Conservation (phyloP, 2,797 vertebrate species). For the Oreonectes daqikongensis region DNA sequence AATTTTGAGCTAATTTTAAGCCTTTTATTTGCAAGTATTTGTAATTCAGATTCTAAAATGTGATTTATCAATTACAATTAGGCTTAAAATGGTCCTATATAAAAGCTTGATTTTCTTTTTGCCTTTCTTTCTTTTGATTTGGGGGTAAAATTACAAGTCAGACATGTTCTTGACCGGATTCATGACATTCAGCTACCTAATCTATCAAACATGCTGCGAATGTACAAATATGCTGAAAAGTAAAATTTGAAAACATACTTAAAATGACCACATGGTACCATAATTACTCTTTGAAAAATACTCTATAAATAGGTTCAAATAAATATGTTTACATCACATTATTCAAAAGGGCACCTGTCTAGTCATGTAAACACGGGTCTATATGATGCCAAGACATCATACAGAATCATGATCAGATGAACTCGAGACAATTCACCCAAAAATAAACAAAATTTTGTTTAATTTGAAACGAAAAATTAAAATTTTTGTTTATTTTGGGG, state of each 20-base stretch:
- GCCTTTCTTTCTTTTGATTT: not conserved
- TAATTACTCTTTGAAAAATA: slow-evolving; percentile 65
- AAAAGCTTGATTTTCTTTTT: not conserved
- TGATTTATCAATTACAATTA: not conserved
- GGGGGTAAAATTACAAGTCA: not conserved
- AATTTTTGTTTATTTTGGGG: not conserved
- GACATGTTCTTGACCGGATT: not conserved
- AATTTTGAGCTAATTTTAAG: not conserved
- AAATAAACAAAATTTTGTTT: not conserved
- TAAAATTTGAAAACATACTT: not conserved
- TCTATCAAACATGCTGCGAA: slow-evolving; percentile 37
- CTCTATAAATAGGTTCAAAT: slow-evolving; percentile 80
- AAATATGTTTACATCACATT: slow-evolving; percentile 80
- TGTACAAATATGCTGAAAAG: slow-evolving; percentile 14
- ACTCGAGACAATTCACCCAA: slow-evolving; percentile 1
- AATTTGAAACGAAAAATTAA: too few relatives aligned
- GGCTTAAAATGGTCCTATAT: not conserved
- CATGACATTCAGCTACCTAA: not conserved
- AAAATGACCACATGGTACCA: slow-evolving; percentile 60
- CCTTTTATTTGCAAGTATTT: too few relatives aligned
- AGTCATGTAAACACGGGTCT: not conserved
- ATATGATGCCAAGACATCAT: not conserved
- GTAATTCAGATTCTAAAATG: too few relatives aligned
- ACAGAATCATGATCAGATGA: slow-evolving; percentile 16
- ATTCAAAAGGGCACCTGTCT: slow-evolving; percentile 63